These are phyloP conservation scores for Nerophis lumbriciformis DNA, from an alignment of 2,113 vertebrate genomes.

Conservation along the genomic window DNA sequence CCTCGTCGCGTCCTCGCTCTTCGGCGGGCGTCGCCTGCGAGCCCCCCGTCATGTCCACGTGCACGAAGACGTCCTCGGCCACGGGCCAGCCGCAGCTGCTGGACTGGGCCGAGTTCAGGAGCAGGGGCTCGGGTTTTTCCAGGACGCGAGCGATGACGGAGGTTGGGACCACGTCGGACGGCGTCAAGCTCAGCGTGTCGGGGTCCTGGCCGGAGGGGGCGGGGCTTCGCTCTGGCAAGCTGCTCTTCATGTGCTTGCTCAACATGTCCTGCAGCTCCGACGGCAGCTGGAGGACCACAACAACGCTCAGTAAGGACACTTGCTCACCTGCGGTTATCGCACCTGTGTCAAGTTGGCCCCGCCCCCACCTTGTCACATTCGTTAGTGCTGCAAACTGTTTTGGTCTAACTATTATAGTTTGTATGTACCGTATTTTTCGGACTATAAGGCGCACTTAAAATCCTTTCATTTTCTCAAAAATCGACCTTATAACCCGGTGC, in stretches of 20 bases:
- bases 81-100: slow-evolving; percentile 83
- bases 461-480: too few species aligned
- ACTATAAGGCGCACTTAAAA: too few species aligned
- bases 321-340: not conserved
- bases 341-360: too few species aligned
- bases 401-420: too few species aligned
- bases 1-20: slow-evolving; percentile 54
- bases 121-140: slow-evolving; percentile 93
- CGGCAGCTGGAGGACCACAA: slow-evolving; percentile 75
- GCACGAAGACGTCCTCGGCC: slow-evolving; percentile 94
- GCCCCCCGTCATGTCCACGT: slow-evolving; percentile 90
- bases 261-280: slow-evolving; percentile 96
- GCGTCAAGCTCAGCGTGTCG: slow-evolving; percentile 71
- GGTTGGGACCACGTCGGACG: slow-evolving; percentile 87
- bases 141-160: slow-evolving; percentile 91
- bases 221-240: slow-evolving; percentile 62
- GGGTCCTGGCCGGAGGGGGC: slow-evolving; percentile 58
- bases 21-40: slow-evolving; percentile 10
- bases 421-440: too few species aligned
- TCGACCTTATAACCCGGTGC: too few species aligned
- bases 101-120: slow-evolving; percentile 91
- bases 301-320: not conserved
- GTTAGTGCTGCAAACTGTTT: too few species aligned
- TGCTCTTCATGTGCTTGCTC: slow-evolving; percentile 86
- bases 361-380: not conserved